A percentile compares a stretch with the other conserved stretches of the same genome.
phyloP scores from a whole-genome alignment of 1,140 invertebrate genomes.

The Portunus trituberculatus region DNA sequence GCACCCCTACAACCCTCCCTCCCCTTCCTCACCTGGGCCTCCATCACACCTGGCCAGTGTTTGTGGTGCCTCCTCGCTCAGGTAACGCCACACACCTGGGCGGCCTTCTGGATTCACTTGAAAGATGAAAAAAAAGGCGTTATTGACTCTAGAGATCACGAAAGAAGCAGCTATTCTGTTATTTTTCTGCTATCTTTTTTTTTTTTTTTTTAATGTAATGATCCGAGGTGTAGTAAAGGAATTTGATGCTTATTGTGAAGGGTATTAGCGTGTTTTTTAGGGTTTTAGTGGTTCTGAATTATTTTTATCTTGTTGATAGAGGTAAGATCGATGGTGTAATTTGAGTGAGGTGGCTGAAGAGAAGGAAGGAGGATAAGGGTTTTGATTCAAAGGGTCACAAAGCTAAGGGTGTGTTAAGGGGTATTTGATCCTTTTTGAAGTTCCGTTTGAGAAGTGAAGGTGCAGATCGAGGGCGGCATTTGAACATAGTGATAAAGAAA shows the following conservation, averaged over 20 bases:
- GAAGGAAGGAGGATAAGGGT: no score
- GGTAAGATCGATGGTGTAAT: no score
- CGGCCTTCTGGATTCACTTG: neutral
- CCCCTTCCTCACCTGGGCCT: neutral
- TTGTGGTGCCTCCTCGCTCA: constrained; percentile 26
- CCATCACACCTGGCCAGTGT: constrained; percentile 49
- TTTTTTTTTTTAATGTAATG: neutral
- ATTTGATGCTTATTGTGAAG: no score
- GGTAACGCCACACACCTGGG: constrained; percentile 22
- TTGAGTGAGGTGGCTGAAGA: no score
- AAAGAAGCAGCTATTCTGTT: neutral
- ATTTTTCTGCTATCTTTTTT: neutral
- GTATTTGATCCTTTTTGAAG: no score
- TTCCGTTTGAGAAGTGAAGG: no score
- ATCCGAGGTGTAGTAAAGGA: no score
- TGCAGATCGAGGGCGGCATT: no score
- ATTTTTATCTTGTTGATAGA: no score
- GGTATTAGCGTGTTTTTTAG: neutral
- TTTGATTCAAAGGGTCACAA: no score
- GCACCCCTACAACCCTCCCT: neutral
- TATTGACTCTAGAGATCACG: neutral
- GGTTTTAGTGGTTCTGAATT: neutral
- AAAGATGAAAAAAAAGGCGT: constrained; percentile 1
- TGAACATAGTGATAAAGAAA: no score
- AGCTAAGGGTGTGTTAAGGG: no score